Evolutionary conservation across 2,797 vertebrate species (phyloP).

Genomic region (Sebastes elongatus): DNA sequence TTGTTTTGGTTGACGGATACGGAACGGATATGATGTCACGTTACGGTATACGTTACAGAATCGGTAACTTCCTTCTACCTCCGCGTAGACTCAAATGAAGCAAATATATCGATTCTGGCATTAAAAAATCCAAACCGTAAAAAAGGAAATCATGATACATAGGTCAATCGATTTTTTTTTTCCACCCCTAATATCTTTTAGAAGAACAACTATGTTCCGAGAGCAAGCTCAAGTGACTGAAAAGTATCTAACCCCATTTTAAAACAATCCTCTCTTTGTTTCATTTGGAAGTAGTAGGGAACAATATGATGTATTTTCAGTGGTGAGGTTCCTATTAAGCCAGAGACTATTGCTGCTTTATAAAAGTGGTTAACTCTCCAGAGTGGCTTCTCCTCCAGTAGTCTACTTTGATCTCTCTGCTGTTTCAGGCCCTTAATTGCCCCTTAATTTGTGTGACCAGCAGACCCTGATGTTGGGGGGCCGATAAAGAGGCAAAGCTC

Average conservation of each 20-base stretch:
- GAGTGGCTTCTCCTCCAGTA: slow-evolving; percentile 51
- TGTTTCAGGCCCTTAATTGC: slow-evolving; percentile 77
- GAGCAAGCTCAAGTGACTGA: background rate
- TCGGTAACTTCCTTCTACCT: no score
- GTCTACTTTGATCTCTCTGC: slow-evolving; percentile 72
- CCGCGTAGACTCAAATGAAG: no score
- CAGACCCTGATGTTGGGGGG: slow-evolving; percentile 71
- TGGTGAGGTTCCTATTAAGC: slow-evolving; percentile 52
- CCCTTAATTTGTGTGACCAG: slow-evolving; percentile 80
- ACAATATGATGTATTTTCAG: slow-evolving; percentile 44
- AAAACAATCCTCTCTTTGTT: slow-evolving; percentile 42
- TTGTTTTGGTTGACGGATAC: no score
- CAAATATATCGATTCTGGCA: no score
- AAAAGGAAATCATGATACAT: no score
- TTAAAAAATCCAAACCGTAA: no score
- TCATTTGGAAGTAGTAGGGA: slow-evolving; percentile 27
- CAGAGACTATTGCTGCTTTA: slow-evolving; percentile 47
- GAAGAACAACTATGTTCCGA: slow-evolving; percentile 1
- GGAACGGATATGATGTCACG: no score
- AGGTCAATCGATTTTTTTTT: no score
- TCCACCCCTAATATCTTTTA: accelerated
- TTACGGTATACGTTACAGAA: no score
- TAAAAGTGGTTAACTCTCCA: slow-evolving; percentile 58
- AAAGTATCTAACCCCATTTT: slow-evolving; percentile 2
- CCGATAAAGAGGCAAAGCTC: slow-evolving; percentile 70